Evolutionary conservation across 1,140 invertebrate genomes (phyloP).

Genomic region (Ditylenchus dipsaci): DNA sequence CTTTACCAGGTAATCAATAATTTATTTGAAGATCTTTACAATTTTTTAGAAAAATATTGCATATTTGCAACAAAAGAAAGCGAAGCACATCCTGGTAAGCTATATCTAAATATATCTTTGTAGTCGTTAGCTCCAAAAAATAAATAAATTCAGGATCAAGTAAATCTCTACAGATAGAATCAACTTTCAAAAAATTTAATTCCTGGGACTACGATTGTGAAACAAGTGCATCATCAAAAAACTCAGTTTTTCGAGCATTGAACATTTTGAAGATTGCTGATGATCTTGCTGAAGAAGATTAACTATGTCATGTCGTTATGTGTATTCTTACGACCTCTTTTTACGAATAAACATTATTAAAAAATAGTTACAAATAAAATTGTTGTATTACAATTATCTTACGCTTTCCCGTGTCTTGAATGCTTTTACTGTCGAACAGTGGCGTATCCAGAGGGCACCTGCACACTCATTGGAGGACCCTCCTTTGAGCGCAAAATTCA

Average conservation of each 20-base stretch:
- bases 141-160: background rate
- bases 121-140: background rate
- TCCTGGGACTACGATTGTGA: background rate
- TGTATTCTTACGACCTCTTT: no score
- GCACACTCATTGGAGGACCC: no score
- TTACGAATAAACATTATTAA: no score
- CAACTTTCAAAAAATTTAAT: background rate
- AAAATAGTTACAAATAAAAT: no score
- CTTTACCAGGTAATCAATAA: background rate
- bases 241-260: background rate
- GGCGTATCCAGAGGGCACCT: no score
- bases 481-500: no score
- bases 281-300: constrained; percentile 1
- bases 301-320: no score
- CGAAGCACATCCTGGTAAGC: background rate
- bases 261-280: background rate
- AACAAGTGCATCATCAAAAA: background rate
- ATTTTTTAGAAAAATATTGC: background rate
- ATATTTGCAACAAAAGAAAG: background rate
- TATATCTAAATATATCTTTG: background rate
- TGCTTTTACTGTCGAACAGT: no score
- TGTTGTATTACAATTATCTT: no score
- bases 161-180: background rate
- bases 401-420: no score
- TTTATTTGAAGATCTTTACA: background rate